Conservation (phyloP, 2,888 invertebrate genomes). For the Hydropsyche betteni region DNA sequence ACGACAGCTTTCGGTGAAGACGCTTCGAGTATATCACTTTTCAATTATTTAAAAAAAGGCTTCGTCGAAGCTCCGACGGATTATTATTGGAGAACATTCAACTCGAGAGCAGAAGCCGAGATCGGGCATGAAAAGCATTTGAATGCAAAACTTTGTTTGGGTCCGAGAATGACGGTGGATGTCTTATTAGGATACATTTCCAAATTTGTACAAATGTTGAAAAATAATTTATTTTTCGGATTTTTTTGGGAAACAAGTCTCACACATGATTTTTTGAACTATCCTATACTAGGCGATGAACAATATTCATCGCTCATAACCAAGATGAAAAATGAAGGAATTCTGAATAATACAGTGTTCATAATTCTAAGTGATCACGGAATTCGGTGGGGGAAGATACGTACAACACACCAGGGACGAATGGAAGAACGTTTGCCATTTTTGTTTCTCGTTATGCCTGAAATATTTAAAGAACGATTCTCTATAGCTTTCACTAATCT, state of each 20-base stretch:
- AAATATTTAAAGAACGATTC: conserved; percentile 73
- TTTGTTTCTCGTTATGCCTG: conserved; percentile 76
- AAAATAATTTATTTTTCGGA: conserved; percentile 63
- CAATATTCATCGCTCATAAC: conserved; percentile 69
- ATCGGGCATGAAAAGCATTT: conserved; percentile 72
- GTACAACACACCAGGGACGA: conserved; percentile 84
- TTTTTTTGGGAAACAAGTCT: conserved; percentile 82
- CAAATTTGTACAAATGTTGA: conserved; percentile 70
- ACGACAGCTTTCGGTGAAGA: conserved; percentile 87
- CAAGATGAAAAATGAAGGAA: conserved; percentile 62
- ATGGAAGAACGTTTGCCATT: conserved; percentile 90
- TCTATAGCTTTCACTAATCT: conserved; percentile 72
- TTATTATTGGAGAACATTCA: conserved; percentile 82
- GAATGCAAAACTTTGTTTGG: conserved; percentile 77
- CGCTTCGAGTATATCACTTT: conserved; percentile 78
- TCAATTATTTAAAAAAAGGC: conserved; percentile 81
- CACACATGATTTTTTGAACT: conserved; percentile 86
- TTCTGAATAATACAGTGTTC: conserved; percentile 73
- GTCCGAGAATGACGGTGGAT: conserved; percentile 73
- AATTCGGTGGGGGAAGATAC: conserved; percentile 84
- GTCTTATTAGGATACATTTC: conserved; percentile 76
- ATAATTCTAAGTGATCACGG: conserved; percentile 91
- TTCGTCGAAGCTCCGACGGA: conserved; percentile 85
- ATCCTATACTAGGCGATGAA: conserved; percentile 78
- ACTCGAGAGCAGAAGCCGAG: conserved; percentile 72